phyloP scores from a whole-genome alignment of 2,113 vertebrate genomes.

The Clarias batrachus region DNA sequence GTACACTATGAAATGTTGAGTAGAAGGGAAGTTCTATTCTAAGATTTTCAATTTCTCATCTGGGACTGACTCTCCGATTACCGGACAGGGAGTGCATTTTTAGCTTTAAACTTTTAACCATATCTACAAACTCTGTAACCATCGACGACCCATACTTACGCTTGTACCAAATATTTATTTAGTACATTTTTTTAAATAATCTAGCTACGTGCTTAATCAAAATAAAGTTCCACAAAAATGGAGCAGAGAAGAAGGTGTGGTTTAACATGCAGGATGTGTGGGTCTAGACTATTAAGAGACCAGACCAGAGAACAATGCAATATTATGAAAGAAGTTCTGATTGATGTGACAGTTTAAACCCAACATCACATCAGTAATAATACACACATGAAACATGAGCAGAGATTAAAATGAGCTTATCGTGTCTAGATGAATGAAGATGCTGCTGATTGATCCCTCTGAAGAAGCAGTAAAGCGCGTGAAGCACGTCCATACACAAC shows the following conservation, averaged over 20 bases:
- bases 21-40: no score
- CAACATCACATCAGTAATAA: background rate
- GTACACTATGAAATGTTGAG: no score
- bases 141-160: no score
- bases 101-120: no score
- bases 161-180: no score
- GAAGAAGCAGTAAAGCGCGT: slow-evolving; percentile 67
- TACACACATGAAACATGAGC: slow-evolving; percentile 10
- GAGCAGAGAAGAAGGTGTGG: background rate
- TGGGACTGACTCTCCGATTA: no score
- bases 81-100: no score
- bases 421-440: slow-evolving; percentile 55
- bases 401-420: slow-evolving; percentile 12
- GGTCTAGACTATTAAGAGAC: background rate
- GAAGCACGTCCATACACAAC: slow-evolving; percentile 60
- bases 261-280: background rate
- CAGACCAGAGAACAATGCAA: background rate
- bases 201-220: background rate
- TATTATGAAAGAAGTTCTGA: background rate
- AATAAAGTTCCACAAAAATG: background rate
- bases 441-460: slow-evolving; percentile 61
- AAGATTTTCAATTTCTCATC: no score
- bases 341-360: background rate
- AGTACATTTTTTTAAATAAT: background rate
- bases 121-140: no score